These are phyloP conservation scores for Eretmodus cyanostictus DNA, from an alignment of 2,113 vertebrate species.

Conservation along the genomic window DNA sequence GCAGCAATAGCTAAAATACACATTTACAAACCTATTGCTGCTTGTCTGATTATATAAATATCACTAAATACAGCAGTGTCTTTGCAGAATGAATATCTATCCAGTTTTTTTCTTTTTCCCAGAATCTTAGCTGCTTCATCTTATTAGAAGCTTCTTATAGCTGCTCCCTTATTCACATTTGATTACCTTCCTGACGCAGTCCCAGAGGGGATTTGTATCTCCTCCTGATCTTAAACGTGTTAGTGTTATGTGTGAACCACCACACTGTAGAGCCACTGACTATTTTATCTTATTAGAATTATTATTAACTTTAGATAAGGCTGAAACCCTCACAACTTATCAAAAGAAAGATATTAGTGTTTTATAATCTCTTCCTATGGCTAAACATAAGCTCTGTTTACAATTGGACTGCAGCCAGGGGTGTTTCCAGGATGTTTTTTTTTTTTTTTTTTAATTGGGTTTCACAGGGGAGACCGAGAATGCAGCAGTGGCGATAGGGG, in stretches of 20 bases:
- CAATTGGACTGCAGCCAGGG: neutral
- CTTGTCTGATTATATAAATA: neutral
- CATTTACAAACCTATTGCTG: neutral
- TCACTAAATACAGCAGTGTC: neutral
- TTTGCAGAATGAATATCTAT: neutral
- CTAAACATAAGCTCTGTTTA: neutral
- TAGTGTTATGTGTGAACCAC: neutral
- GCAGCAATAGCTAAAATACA: neutral
- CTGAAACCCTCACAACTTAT: neutral
- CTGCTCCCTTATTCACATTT: neutral
- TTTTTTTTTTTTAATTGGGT: fast-evolving
- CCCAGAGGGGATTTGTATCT: neutral
- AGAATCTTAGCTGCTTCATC: neutral
- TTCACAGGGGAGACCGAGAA: neutral
- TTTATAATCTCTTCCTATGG: neutral
- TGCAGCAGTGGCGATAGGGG: neutral
- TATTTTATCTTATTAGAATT: neutral
- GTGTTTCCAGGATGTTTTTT: neutral
- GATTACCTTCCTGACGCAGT: neutral
- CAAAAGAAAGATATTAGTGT: neutral
- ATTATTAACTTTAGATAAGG: neutral
- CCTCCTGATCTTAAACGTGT: neutral
- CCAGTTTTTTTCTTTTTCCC: neutral
- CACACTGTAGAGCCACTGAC: neutral
- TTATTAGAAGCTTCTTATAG: neutral